Conservation (phyloP, 2,113 vertebrate species). For the Oncorhynchus gorbuscha region DNA sequence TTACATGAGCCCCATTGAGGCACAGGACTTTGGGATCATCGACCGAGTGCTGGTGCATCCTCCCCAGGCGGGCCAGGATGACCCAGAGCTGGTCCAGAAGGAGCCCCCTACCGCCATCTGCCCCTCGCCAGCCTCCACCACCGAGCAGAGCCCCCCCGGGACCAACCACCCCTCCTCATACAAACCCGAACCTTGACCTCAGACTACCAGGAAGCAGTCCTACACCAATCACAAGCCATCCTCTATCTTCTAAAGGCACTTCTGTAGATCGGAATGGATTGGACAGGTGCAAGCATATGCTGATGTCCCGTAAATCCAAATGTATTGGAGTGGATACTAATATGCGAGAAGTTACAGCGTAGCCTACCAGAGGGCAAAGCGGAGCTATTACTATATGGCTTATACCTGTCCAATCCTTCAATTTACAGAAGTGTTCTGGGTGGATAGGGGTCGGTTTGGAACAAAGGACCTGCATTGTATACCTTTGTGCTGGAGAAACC, state of each 20-base stretch:
- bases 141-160: slow-evolving; percentile 29
- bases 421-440: neutral
- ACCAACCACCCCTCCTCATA: slow-evolving; percentile 58
- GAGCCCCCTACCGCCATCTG: slow-evolving; percentile 48
- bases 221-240: too few species aligned
- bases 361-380: too few species aligned
- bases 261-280: too few species aligned
- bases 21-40: slow-evolving; percentile 89
- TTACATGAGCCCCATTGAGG: slow-evolving; percentile 93
- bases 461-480: neutral
- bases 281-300: too few species aligned
- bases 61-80: slow-evolving; percentile 86
- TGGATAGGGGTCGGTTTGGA: neutral
- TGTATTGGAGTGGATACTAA: too few species aligned
- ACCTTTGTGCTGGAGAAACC: neutral
- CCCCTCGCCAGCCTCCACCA: slow-evolving; percentile 13
- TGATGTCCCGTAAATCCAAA: too few species aligned
- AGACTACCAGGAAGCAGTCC: neutral
- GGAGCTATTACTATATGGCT: too few species aligned
- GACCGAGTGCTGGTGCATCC: slow-evolving; percentile 90
- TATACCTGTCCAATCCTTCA: too few species aligned
- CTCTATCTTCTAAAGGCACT: too few species aligned
- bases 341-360: too few species aligned
- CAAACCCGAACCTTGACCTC: slow-evolving; percentile 67
- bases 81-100: slow-evolving; percentile 85